Evolutionary conservation across 1,140 invertebrate genomes (phyloP).

Genomic region (Globodera rostochiensis): DNA sequence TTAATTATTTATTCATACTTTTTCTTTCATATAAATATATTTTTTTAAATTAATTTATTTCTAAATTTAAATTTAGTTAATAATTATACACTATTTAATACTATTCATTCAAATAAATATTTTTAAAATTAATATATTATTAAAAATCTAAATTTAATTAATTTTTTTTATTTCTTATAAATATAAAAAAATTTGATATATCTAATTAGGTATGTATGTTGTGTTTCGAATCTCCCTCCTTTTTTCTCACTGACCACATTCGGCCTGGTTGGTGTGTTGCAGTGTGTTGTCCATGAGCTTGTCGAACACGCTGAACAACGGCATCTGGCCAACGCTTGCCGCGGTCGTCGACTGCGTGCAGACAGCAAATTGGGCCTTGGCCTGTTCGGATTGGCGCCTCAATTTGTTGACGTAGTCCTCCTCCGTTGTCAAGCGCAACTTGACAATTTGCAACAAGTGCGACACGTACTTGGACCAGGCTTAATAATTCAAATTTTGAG

Average conservation of each 20-base stretch:
- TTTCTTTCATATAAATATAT: too few relatives aligned
- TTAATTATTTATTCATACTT: neutral
- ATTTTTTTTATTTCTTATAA: too few relatives aligned
- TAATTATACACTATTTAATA: neutral
- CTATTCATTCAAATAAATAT: neutral
- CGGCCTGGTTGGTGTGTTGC: slow-evolving; percentile 38
- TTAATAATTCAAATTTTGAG: neutral
- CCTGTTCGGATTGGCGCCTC: slow-evolving; percentile 51
- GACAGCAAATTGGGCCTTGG: slow-evolving; percentile 33
- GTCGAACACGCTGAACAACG: slow-evolving; percentile 44
- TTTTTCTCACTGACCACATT: slow-evolving; percentile 50
- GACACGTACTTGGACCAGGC: slow-evolving; percentile 58
- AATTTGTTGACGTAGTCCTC: slow-evolving; percentile 52
- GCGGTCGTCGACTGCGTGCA: slow-evolving; percentile 24
- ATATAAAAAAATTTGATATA: neutral
- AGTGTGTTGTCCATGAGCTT: slow-evolving; percentile 44
- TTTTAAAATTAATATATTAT: too few relatives aligned
- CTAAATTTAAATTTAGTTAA: neutral
- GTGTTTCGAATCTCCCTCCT: neutral
- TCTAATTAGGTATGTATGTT: too few relatives aligned
- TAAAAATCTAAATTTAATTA: too few relatives aligned
- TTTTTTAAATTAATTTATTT: neutral
- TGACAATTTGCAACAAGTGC: slow-evolving; percentile 52
- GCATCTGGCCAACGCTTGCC: slow-evolving; percentile 29
- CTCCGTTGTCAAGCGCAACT: slow-evolving; percentile 46